A percentile compares a stretch with the other conserved stretches of the same genome.
Conservation (phyloP, 2,797 vertebrate genomes). For the Microctenopoma lineatum region DNA sequence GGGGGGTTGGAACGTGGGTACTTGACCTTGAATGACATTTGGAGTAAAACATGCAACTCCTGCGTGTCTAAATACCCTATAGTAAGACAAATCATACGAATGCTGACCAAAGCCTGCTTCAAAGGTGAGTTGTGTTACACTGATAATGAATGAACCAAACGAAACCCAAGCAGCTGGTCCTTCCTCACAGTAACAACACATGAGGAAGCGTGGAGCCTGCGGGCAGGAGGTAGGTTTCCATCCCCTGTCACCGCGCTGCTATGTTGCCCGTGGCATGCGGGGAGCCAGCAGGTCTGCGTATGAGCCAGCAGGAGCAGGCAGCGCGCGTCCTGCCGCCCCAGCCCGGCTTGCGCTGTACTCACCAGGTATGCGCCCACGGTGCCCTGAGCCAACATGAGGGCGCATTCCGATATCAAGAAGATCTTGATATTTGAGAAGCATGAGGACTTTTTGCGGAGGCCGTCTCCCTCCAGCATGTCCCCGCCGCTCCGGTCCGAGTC, state of each 20-base stretch:
- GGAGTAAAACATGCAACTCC: constrained; percentile 20
- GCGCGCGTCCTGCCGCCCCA: neutral
- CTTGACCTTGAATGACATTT: constrained; percentile 65
- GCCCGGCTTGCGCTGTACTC: constrained; percentile 73
- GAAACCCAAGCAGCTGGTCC: neutral
- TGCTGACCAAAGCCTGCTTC: neutral
- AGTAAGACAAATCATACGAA: neutral
- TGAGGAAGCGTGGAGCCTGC: neutral
- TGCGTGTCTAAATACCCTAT: neutral
- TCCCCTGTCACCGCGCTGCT: neutral
- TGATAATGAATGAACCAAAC: neutral
- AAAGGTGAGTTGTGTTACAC: neutral
- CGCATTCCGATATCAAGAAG: constrained; percentile 95
- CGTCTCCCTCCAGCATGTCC: constrained; percentile 84
- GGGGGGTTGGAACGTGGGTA: neutral
- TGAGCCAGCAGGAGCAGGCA: neutral
- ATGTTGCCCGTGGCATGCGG: neutral
- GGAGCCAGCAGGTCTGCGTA: neutral
- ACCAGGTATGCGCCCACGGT: constrained; percentile 99
- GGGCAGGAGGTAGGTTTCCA: constrained; percentile 6
- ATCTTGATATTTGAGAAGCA: constrained; percentile 97
- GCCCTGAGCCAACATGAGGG: constrained; percentile 97
- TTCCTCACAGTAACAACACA: constrained; percentile 3
- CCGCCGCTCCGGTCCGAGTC: constrained; percentile 75
- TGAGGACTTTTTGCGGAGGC: constrained; percentile 85